Evolutionary conservation across 2,113 vertebrate genomes (phyloP).

Genomic region (Crotalus tigris): DNA sequence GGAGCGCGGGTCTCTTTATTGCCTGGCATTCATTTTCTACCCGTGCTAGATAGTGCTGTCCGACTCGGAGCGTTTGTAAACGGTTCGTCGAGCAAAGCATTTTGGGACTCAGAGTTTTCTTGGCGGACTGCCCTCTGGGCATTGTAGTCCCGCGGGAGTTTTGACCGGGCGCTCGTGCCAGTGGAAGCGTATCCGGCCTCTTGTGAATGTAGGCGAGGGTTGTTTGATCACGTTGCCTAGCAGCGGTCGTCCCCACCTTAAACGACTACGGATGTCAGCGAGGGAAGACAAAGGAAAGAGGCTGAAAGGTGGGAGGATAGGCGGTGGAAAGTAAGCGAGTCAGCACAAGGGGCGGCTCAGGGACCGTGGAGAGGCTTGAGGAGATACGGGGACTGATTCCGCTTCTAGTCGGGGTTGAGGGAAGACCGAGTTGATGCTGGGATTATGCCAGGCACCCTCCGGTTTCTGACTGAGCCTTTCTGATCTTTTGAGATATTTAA

Average conservation of each 20-base stretch:
- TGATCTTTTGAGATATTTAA: background rate
- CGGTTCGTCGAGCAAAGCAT: background rate
- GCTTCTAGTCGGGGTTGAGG: background rate
- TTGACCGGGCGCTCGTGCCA: accelerated
- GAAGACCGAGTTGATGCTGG: background rate
- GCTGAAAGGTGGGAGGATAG: background rate
- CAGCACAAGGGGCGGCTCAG: too few relatives aligned
- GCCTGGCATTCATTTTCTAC: background rate
- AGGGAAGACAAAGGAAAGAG: too few relatives aligned
- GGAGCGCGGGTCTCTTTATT: background rate
- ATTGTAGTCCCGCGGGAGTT: background rate
- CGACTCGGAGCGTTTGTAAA: background rate
- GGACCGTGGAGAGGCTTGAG: background rate
- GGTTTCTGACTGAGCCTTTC: background rate
- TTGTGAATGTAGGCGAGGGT: background rate
- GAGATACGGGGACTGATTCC: background rate
- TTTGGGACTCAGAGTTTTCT: background rate
- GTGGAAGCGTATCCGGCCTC: background rate
- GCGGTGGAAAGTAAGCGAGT: background rate
- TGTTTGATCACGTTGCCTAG: slow-evolving; percentile 52
- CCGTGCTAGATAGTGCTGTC: background rate
- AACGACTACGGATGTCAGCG: slow-evolving; percentile 1
- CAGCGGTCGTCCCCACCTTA: slow-evolving; percentile 20
- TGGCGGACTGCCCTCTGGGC: background rate
- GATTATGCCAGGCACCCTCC: background rate